Evolutionary conservation across 2,113 vertebrate genomes (phyloP), one percentile per base, ranked within the genome.

Genomic region (Rana temporaria): DNA sequence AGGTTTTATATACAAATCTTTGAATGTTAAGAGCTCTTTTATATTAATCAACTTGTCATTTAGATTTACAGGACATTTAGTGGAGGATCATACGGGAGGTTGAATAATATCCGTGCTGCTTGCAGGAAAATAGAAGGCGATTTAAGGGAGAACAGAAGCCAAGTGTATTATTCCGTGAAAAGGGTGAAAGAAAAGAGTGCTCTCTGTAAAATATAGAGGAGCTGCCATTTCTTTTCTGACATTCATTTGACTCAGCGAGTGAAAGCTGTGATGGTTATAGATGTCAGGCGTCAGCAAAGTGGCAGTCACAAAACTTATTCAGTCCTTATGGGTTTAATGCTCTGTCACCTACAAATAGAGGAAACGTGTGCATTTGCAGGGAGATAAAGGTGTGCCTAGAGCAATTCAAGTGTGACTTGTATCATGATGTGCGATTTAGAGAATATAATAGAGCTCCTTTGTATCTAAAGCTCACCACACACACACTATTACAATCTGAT

Each of bases 101-200:
- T 65, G 42, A 77, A 65, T 65, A 77, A 19, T 48, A 17, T 26
- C 53, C 48, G 64, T 65, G 74, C 63, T 64, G 26, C 38, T 52
- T 64, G 24, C 7, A 52, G 60, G 22, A 77, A 26, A 77, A 77
- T 76, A 65, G 42, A 53, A 57, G 6, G 7, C 55, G 48, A 62
- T 62, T 75, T 75, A 75, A 62, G 59, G 30, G 18, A 42, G 72
- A 75, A 75, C 60, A 77, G 60, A 77, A 77, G 72, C 56, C 30
- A 75, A 57, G 53, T 75, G 72, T 20, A 75, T 75, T 75, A 34
- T 75, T 59, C 60, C 2, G 20, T 22, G 26, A 64, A 60, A 60
- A 20, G 30, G 20, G 30, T 77, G 42, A 65, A 64, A 65, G 52
- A 77, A 77, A 77, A 65, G 74, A 26, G 17, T 52, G 9, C 34